These are phyloP conservation scores for Takifugu ocellatus DNA, from an alignment of 2,797 vertebrate genomes.

Conservation along the genomic window DNA sequence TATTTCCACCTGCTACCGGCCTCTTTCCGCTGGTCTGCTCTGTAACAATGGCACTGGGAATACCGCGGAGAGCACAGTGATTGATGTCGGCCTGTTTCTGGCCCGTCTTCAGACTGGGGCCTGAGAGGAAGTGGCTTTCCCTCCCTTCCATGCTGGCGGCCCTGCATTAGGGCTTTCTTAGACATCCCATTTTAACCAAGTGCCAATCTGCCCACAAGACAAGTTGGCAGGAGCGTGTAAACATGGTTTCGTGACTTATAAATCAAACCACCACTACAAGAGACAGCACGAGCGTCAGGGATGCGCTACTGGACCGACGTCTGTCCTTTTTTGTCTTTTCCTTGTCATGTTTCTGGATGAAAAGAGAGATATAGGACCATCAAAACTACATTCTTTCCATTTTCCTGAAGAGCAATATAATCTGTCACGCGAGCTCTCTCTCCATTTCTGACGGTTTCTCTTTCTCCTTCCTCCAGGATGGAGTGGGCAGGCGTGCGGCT, in stretches of 20 bases:
- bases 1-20: conserved; percentile 81
- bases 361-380: conserved; percentile 59
- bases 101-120: conserved; percentile 74
- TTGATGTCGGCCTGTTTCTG: conserved; percentile 79
- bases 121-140: conserved; percentile 68
- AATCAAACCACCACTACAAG: conserved; percentile 54
- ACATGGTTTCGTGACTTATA: conserved; percentile 54
- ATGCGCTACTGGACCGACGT: conserved; percentile 23
- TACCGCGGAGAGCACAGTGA: conserved; percentile 70
- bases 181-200: conserved; percentile 41
- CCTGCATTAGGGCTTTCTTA: conserved; percentile 50
- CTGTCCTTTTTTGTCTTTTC: conserved; percentile 33
- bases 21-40: conserved; percentile 79
- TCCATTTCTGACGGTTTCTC: conserved; percentile 54
- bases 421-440: conserved; percentile 55
- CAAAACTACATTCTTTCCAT: conserved; percentile 65
- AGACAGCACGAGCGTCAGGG: conserved; percentile 47
- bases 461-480: conserved; percentile 67
- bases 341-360: conserved; percentile 19
- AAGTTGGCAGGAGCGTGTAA: conserved; percentile 52
- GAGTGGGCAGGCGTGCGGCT: conserved; percentile 62
- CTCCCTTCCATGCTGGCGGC: conserved; percentile 55
- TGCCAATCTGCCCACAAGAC: conserved; percentile 53
- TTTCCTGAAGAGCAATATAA: conserved; percentile 47
- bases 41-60: conserved; percentile 79